Evolutionary conservation across 1,140 invertebrate species (phyloP).

Genomic region (Laupala kohalensis): DNA sequence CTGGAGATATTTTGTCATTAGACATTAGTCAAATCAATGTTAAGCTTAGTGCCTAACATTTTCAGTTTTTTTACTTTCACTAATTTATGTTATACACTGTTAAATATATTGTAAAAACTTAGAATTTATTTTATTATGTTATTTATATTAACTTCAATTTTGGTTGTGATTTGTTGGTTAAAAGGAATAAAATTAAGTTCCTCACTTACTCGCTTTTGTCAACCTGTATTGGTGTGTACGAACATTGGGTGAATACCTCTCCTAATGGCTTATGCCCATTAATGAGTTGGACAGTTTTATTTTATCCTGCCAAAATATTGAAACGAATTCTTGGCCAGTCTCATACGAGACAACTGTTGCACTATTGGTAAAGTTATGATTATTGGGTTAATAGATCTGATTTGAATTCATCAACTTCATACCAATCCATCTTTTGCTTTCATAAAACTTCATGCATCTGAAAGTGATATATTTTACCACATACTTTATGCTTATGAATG

Average conservation of each 20-base stretch:
- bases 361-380: no score
- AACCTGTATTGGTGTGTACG: background rate
- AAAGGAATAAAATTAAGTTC: background rate
- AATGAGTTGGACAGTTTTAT: no score
- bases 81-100: background rate
- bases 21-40: background rate
- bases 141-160: background rate
- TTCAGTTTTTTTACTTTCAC: background rate
- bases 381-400: no score
- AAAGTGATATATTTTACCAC: no score
- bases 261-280: background rate
- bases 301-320: no score
- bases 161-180: background rate
- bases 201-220: background rate
- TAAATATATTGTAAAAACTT: background rate
- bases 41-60: background rate
- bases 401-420: no score
- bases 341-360: no score
- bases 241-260: background rate
- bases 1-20: background rate
- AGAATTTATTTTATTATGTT: background rate
- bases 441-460: no score
- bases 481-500: no score
- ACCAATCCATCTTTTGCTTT: no score
- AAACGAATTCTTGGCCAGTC: no score